Base-by-base conservation (phyloP, 2,113 vertebrate species). In the Hydropotes inermis region DNA sequence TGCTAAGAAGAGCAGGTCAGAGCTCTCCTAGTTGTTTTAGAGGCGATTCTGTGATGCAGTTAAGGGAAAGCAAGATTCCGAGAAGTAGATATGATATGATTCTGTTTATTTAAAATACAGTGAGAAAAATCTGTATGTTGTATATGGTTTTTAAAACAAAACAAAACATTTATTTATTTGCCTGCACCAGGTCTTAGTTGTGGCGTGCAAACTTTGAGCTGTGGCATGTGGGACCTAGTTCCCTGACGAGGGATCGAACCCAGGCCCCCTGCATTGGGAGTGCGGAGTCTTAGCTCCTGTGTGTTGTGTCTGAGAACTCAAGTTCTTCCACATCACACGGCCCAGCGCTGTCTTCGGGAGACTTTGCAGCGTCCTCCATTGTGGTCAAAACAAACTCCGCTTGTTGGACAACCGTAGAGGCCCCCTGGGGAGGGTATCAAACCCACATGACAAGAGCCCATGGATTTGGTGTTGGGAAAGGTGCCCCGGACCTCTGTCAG, bases 251-350 rank as follows among this genome's bases (percentile, higher is more conserved):
- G 39, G 70, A 43, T 76, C 23, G 1, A 27, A 76, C 23, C 39
- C 39, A 43, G 70, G 70, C 39, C 70, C 39, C 70, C 12, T 27
- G 23, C 70, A 27, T 23, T 43, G 70, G 70, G 57, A 58, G 36
- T 43, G 39, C 39, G 4, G 70, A 76, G 39, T 27, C 70, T 76
- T 43, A 27, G 39, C 23, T 39, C 2, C 70, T 76, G 23, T 43
- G 1, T 78, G 2, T 60, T 36, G n/a, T 78, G 7, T 28, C 33
- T 36, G 16, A 28, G 36, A 3, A 9, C 10, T 16, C 50, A 4
- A 12, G 21, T 8, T 89, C 17, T 91, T 55, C 52, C 39, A 28
- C 0, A 0, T 45, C 43, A 27, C 1, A 0, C 4, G 6, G 43
- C 43, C 83, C 33, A 0, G 36, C 7, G 0, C 61, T 76, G 45